Conservation (phyloP, 2,797 vertebrate species). For the Melanotaenia pygmaea region DNA sequence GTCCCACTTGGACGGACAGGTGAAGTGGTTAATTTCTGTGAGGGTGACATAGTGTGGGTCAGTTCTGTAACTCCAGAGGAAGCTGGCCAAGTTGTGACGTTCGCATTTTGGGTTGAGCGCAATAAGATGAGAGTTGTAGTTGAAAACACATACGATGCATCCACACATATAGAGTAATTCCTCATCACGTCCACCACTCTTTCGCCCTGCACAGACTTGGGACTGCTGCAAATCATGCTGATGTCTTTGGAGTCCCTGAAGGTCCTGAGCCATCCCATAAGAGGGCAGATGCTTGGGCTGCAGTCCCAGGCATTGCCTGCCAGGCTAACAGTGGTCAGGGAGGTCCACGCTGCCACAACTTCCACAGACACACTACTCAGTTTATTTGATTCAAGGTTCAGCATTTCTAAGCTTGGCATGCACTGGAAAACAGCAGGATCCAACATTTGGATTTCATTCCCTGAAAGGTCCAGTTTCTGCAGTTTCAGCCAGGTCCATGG, state of each 20-base stretch:
- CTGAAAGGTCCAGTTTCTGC: slow-evolving; percentile 95
- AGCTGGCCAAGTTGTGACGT: slow-evolving; percentile 75
- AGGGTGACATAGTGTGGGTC: slow-evolving; percentile 77
- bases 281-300: slow-evolving; percentile 91
- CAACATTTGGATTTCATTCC: slow-evolving; percentile 91
- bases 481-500: slow-evolving; percentile 95
- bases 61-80: slow-evolving; percentile 74
- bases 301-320: slow-evolving; percentile 97
- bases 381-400: slow-evolving; percentile 97
- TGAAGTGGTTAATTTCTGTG: slow-evolving; percentile 78
- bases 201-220: slow-evolving; percentile 92
- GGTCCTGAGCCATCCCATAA: slow-evolving; percentile 92
- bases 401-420: slow-evolving; percentile 92
- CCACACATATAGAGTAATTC: slow-evolving; percentile 89
- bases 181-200: slow-evolving; percentile 90
- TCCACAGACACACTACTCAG: slow-evolving; percentile 92
- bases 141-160: slow-evolving; percentile 70
- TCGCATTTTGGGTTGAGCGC: slow-evolving; percentile 53
- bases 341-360: slow-evolving; percentile 92
- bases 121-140: slow-evolving; percentile 66
- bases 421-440: slow-evolving; percentile 91
- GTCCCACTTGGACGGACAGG: slow-evolving; percentile 76
- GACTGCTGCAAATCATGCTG: slow-evolving; percentile 95
- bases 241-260: slow-evolving; percentile 92
- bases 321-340: slow-evolving; percentile 90